Percentiles rank a stretch among this genome's conserved stretches.
These are phyloP conservation scores for Toxotes jaculatrix DNA, from an alignment of 2,113 vertebrate species.

Conservation along the genomic window DNA sequence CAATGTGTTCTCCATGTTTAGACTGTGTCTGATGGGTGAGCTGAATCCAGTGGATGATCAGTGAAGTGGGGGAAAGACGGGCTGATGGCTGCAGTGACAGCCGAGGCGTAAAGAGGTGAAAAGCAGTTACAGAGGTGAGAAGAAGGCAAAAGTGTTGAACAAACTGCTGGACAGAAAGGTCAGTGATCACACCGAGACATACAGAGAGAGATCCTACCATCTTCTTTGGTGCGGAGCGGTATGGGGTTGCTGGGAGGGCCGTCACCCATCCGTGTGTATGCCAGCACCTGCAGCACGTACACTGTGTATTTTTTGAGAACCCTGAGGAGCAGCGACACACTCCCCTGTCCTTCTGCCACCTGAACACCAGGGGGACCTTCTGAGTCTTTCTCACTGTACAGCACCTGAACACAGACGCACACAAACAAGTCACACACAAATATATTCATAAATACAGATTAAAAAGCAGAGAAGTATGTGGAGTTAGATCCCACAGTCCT, in stretches of 20 bases:
- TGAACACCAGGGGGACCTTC: slow-evolving; percentile 83
- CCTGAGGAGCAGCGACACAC: slow-evolving; percentile 84
- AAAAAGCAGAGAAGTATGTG: background rate
- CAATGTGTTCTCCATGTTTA: background rate
- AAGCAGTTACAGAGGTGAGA: slow-evolving; percentile 22
- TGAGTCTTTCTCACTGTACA: slow-evolving; percentile 86
- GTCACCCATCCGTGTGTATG: slow-evolving; percentile 91
- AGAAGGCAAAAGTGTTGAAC: slow-evolving; percentile 11
- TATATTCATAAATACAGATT: background rate
- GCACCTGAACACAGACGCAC: slow-evolving; percentile 81
- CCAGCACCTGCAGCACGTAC: slow-evolving; percentile 91
- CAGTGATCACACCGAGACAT: background rate
- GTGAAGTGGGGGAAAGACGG: background rate
- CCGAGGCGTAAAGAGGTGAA: slow-evolving; percentile 24
- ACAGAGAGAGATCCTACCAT: slow-evolving; percentile 83
- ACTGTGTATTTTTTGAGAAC: slow-evolving; percentile 88
- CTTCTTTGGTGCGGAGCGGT: slow-evolving; percentile 90
- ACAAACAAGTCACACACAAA: background rate
- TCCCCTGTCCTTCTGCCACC: slow-evolving; percentile 87
- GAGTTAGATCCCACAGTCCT: background rate
- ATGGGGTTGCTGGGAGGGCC: slow-evolving; percentile 88
- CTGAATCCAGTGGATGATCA: slow-evolving; percentile 3
- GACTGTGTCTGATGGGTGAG: slow-evolving; percentile 16
- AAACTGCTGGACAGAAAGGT: slow-evolving; percentile 33
- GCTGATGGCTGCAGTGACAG: slow-evolving; percentile 6